Evolutionary conservation across 1,140 invertebrate species (phyloP).

Genomic region (Saccostrea cuccullata): DNA sequence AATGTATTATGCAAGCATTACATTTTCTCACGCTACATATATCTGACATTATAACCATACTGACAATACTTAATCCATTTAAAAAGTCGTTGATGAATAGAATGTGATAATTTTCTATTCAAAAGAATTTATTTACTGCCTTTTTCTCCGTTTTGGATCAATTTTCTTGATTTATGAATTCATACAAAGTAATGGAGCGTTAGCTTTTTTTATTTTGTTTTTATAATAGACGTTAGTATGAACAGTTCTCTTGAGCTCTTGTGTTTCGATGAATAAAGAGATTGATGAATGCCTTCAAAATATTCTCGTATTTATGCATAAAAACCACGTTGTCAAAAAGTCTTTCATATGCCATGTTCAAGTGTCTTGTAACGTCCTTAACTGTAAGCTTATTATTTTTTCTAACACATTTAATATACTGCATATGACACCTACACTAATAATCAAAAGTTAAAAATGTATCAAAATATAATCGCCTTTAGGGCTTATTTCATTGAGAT

Average conservation of each 20-base stretch:
- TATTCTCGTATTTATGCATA: not conserved
- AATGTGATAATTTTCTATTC: not conserved
- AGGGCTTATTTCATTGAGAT: not conserved
- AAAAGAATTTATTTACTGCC: not conserved
- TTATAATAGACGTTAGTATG: not conserved
- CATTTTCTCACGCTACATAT: conserved; percentile 16
- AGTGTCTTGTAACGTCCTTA: not conserved
- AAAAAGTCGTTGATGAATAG: not conserved
- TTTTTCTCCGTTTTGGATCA: not conserved
- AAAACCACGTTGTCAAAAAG: not conserved
- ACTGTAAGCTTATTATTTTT: not conserved
- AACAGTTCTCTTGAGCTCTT: not conserved
- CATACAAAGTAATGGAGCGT: not conserved
- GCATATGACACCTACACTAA: not conserved
- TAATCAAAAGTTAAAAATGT: not conserved
- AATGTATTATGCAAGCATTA: not conserved
- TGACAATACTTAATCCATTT: not conserved
- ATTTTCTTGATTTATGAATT: conserved; percentile 16
- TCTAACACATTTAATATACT: not conserved
- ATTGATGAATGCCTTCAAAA: not conserved
- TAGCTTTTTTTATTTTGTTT: not conserved
- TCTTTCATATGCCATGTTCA: not conserved
- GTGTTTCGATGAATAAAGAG: not conserved
- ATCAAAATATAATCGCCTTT: not conserved
- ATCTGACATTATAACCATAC: not conserved